phyloP scores from a whole-genome alignment of 2,888 invertebrate genomes.

The Drosophila yooni region DNA sequence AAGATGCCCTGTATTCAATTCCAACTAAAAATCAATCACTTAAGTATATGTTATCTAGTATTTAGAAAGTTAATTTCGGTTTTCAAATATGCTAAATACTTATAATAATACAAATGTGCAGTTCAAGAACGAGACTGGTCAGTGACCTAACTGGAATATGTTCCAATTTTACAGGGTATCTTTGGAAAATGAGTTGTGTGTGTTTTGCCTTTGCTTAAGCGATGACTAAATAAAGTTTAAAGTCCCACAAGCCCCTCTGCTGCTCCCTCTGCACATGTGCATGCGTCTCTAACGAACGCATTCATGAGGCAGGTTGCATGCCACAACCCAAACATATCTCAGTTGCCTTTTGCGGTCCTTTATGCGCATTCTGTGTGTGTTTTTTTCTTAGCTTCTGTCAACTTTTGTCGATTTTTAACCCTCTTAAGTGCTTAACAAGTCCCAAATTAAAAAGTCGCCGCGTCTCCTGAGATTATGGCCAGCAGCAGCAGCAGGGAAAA shows the following conservation, averaged over 20 bases:
- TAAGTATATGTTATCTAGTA: not conserved
- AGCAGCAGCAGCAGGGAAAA: constrained; percentile 37
- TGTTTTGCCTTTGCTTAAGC: constrained; percentile 60
- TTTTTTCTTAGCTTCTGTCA: constrained; percentile 58
- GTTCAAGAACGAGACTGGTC: not conserved
- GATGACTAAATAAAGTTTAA: constrained; percentile 74
- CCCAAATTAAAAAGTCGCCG: constrained; percentile 77
- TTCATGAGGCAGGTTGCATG: constrained; percentile 58
- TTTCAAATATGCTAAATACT: not conserved
- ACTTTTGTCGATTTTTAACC: constrained; percentile 78
- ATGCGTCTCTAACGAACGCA: constrained; percentile 63
- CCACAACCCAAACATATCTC: constrained; percentile 20
- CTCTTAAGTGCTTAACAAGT: constrained; percentile 82
- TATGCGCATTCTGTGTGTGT: constrained; percentile 24
- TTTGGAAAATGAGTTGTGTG: constrained; percentile 14
- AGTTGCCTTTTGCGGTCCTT: constrained; percentile 55
- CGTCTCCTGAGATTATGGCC: constrained; percentile 69
- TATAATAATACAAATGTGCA: not conserved
- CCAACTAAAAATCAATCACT: not conserved
- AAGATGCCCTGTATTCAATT: constrained; percentile 27
- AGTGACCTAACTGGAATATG: not conserved
- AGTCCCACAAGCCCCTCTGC: constrained; percentile 7
- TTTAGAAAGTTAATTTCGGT: not conserved
- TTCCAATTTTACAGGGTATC: constrained; percentile 16
- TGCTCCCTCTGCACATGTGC: constrained; percentile 20